Percentiles rank a stretch among this genome's conserved stretches.
Conservation (phyloP, 2,797 vertebrate species). For the Craterocephalus amniculus region DNA sequence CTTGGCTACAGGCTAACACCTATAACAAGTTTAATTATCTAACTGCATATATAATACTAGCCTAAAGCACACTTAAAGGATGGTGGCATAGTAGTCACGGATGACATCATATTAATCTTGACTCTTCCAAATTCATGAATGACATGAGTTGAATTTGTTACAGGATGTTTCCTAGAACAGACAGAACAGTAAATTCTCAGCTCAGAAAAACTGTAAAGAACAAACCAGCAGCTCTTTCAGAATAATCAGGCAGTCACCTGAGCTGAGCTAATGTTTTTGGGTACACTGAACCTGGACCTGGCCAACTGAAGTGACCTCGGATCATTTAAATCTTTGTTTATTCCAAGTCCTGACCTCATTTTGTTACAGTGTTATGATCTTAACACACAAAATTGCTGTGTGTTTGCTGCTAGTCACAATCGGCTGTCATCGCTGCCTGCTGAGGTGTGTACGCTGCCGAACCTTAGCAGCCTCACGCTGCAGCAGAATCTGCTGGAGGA, state of each 20-base stretch:
- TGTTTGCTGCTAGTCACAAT: slow-evolving; percentile 65
- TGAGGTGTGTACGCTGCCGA: slow-evolving; percentile 74
- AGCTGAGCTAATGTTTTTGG: neutral
- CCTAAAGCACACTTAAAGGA: no score
- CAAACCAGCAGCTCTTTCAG: neutral
- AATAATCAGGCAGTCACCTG: neutral
- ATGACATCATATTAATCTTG: no score
- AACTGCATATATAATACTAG: no score
- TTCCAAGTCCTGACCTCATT: neutral
- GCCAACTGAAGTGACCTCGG: neutral
- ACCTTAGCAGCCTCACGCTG: slow-evolving; percentile 81
- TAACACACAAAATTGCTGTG: neutral
- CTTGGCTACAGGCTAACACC: no score
- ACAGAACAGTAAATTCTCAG: no score
- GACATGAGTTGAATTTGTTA: no score
- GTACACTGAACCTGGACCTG: neutral
- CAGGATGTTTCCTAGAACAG: no score
- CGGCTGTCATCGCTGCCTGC: slow-evolving; percentile 53
- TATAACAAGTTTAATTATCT: no score
- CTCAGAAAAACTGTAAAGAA: neutral
- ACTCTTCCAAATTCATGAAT: no score
- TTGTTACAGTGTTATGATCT: neutral
- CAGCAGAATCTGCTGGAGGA: slow-evolving; percentile 85
- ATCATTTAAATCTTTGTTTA: neutral
- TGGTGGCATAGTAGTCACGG: no score